phyloP scores from a whole-genome alignment of 2,888 invertebrate genomes.

The Leptinotarsa juncta region DNA sequence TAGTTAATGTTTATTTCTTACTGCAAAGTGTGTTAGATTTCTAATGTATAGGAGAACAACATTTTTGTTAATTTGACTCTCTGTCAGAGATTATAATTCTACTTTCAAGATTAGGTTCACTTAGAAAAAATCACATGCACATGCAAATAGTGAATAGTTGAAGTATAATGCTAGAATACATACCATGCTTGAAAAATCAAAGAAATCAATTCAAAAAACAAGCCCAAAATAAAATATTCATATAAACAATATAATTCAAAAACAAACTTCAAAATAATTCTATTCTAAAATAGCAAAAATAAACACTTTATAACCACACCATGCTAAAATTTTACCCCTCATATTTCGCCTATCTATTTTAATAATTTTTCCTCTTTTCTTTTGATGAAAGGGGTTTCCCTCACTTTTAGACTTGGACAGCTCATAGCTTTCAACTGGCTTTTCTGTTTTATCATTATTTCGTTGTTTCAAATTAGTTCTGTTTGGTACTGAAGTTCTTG shows the following conservation, averaged over 20 bases:
- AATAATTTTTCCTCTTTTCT: constrained; percentile 62
- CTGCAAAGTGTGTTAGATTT: no score
- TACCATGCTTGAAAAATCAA: not conserved
- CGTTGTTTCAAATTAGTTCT: constrained; percentile 27
- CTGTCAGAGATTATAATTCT: no score
- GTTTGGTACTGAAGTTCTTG: constrained; percentile 23
- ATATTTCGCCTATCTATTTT: constrained; percentile 58
- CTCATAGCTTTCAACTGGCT: constrained; percentile 49
- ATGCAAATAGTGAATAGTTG: not conserved
- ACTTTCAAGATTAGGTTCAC: no score
- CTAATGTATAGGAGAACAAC: no score
- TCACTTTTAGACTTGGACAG: constrained; percentile 64
- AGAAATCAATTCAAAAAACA: constrained; percentile 23
- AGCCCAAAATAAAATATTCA: constrained; percentile 19
- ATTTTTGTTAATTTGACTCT: no score
- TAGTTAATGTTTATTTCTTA: no score
- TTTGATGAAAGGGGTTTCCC: constrained; percentile 63
- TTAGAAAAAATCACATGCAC: not conserved
- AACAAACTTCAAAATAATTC: constrained; percentile 1
- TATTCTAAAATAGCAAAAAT: constrained; percentile 34
- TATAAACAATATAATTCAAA: not conserved
- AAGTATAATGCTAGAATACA: not conserved
- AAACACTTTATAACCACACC: constrained; percentile 38
- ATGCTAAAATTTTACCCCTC: constrained; percentile 56
- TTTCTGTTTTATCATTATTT: constrained; percentile 37